These are phyloP conservation scores for Halocaridina rubra DNA, from an alignment of 2,888 invertebrate species.

Conservation along the genomic window DNA sequence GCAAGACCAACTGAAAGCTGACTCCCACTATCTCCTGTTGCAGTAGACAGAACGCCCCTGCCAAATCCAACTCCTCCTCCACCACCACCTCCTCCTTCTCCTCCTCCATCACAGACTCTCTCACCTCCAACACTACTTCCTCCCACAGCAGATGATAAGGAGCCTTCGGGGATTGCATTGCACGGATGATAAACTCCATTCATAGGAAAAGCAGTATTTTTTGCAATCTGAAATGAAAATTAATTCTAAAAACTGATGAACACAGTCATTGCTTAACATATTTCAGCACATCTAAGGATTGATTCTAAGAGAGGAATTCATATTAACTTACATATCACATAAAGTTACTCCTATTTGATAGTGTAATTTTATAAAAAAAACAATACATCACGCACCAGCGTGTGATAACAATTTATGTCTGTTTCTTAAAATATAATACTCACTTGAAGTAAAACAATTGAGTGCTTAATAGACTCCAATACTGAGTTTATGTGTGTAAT, in stretches of 20 bases:
- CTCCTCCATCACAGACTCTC: slow-evolving; percentile 27
- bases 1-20: slow-evolving; percentile 15
- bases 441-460: slow-evolving; percentile 96
- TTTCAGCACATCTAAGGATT: too few species aligned
- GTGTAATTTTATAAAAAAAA: too few species aligned
- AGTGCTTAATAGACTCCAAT: slow-evolving; percentile 97
- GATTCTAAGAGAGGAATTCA: too few species aligned
- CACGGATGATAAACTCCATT: slow-evolving; percentile 83
- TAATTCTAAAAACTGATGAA: too few species aligned
- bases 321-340: too few species aligned
- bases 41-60: neutral
- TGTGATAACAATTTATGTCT: neutral
- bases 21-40: neutral
- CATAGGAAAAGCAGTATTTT: slow-evolving; percentile 92
- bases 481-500: slow-evolving; percentile 75
- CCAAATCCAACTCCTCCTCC: slow-evolving; percentile 16
- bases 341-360: too few species aligned
- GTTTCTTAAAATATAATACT: slow-evolving; percentile 70
- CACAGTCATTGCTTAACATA: too few species aligned
- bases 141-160: neutral
- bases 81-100: slow-evolving; percentile 16
- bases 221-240: slow-evolving; percentile 64
- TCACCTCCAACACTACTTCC: slow-evolving; percentile 14
- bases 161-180: slow-evolving; percentile 49
- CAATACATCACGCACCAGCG: too few species aligned